Evolutionary conservation across 2,113 vertebrate species (phyloP), one percentile per base, ranked within the genome.

Genomic region (Ptilorrhoa leucosticta): DNA sequence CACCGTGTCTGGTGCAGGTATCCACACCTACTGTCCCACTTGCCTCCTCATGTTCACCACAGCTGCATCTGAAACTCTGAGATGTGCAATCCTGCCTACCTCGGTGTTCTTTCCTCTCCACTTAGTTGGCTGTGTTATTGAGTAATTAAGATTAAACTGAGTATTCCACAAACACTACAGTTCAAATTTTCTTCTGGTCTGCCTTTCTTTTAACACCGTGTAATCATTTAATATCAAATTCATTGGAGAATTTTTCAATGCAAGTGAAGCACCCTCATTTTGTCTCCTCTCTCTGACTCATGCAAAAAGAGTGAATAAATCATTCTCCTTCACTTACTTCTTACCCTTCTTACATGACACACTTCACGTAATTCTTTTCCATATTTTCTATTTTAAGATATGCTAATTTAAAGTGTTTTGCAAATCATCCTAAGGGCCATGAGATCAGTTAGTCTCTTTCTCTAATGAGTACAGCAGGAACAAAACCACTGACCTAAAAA

Each of bases 401-500:
- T 84, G 92, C 40, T 95, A 95, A 94, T 92, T 92, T 64, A 60
- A 81, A 90, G 45, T 93, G 83, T 93, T 97, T 96, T 92, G 83
- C 90, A 92, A 93, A 93, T 93, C 92, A 95, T 90, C 80, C 73
- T 92, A 90, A 93, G 91, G 88, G 83, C 92, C 64, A 45, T 35
- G 89, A 96, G 90, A 96, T 89, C 90, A 95, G 75, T 96, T 86
- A 95, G 64, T 94, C 64, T 97, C 76, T 87, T 81, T 51, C 79
- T 82, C 79, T 96, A 95, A 96, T 96, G 92, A 95, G 80, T 94
- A 84, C 69, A 72, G 90, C 61, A 94, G 77, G 88, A 97, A 87
- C 83, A 93, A 96, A 96, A 75, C 80, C 86, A 89, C 6, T 64
- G 86, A 90, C 72, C 92, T 96, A 97, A 96, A 96, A 97, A 96